These are phyloP conservation scores for Echinarachnius parma DNA, from an alignment of 53 echinoderm and acorn worm genomes.

Conservation along the genomic window DNA sequence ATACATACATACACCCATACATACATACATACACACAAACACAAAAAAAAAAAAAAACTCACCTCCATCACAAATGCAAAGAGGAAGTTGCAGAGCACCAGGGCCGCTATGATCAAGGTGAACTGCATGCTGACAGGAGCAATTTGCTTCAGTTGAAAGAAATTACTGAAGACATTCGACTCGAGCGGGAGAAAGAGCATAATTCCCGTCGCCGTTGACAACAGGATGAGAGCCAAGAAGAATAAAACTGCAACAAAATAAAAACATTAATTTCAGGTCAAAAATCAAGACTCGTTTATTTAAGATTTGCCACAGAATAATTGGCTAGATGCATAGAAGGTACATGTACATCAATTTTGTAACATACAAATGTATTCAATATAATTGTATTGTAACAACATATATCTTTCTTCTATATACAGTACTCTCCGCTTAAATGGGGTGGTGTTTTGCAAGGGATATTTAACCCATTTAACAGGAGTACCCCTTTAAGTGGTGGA, in stretches of 20 bases:
- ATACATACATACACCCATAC: no score
- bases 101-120: slow-evolving; percentile 51
- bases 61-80: slow-evolving; percentile 78
- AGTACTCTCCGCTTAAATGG: no score
- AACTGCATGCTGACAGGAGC: slow-evolving; percentile 52
- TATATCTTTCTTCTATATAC: no score
- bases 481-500: no score
- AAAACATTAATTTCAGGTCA: no score
- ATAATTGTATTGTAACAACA: no score
- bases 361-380: background rate
- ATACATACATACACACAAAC: no score
- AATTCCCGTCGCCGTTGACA: slow-evolving; percentile 12
- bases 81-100: slow-evolving; percentile 66
- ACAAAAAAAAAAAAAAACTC: no score
- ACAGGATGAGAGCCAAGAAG: slow-evolving; percentile 15
- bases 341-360: background rate
- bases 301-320: background rate
- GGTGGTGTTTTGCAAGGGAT: no score
- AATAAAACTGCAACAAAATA: slow-evolving; percentile 25
- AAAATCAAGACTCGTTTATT: background rate
- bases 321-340: background rate
- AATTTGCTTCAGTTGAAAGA: slow-evolving; percentile 65
- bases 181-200: slow-evolving; percentile 66
- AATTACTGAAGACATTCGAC: slow-evolving; percentile 51
- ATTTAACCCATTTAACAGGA: no score